A percentile compares a stretch with the other conserved stretches of the same genome.
Evolutionary conservation across 2,113 vertebrate genomes (phyloP).

Genomic region (Poicephalus gulielmi): DNA sequence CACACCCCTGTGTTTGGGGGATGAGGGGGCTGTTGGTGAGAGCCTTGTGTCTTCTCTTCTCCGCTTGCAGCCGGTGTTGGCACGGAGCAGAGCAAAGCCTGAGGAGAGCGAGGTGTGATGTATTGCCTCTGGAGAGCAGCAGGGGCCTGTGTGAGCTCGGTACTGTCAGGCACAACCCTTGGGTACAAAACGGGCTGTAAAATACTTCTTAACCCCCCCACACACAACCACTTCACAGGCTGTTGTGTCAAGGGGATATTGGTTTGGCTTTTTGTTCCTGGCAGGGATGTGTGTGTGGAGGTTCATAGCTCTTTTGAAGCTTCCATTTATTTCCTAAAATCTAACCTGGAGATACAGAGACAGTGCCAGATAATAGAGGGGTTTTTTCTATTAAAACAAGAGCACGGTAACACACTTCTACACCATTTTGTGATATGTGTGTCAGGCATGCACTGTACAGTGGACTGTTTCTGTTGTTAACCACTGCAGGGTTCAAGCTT

Average conservation of each 20-base stretch:
- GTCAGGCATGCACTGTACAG: neutral
- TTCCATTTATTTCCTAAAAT: neutral
- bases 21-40: too few relatives aligned
- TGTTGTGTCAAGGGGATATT: neutral
- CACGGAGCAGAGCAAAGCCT: too few relatives aligned
- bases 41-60: neutral
- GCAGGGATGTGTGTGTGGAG: neutral
- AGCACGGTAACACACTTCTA: neutral
- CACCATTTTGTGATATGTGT: neutral
- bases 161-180: neutral
- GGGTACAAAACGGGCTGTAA: neutral
- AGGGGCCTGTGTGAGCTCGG: neutral
- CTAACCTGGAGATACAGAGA: neutral
- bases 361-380: neutral
- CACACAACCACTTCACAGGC: neutral
- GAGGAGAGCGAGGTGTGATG: neutral
- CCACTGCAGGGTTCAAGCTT: neutral
- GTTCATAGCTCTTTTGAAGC: neutral
- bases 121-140: neutral
- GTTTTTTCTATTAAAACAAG: neutral
- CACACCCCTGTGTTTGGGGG: neutral
- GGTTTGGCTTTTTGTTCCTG: neutral
- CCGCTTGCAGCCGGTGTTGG: neutral
- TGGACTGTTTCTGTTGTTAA: too few relatives aligned
- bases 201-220: neutral